These are phyloP conservation scores for Lichenostomus cassidix DNA, from an alignment of 2,113 vertebrate genomes.

Conservation along the genomic window DNA sequence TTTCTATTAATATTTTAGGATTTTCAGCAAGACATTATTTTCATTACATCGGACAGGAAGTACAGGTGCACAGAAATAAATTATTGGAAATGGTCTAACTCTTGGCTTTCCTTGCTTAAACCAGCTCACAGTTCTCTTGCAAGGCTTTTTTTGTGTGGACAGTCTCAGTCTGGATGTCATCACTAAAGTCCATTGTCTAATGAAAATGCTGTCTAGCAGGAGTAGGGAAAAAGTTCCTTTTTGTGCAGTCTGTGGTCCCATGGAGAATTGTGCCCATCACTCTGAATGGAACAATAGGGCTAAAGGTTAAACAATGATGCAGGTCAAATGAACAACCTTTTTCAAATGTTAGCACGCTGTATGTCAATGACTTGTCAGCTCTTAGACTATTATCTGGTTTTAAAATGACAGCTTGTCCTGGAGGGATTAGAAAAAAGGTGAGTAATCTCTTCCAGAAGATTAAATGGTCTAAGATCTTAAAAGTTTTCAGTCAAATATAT, in stretches of 20 bases:
- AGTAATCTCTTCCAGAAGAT: slow-evolving; percentile 20
- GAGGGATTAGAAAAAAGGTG: slow-evolving; percentile 19
- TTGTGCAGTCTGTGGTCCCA: background rate
- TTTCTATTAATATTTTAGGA: background rate
- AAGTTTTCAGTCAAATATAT: slow-evolving; percentile 7
- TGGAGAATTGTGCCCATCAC: slow-evolving; percentile 8
- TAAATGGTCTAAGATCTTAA: background rate
- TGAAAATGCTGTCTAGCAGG: background rate
- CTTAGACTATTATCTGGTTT: slow-evolving; percentile 37
- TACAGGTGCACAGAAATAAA: background rate
- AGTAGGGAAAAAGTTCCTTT: background rate
- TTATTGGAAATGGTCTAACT: background rate
- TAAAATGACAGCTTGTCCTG: slow-evolving; percentile 50
- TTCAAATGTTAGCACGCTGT: slow-evolving; percentile 14
- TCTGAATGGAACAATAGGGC: slow-evolving; percentile 6
- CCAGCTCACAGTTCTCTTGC: background rate
- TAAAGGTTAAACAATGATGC: slow-evolving; percentile 51
- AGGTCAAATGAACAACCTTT: slow-evolving; percentile 42
- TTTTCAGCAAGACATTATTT: background rate
- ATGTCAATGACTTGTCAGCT: slow-evolving; percentile 50
- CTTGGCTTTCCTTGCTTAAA: background rate
- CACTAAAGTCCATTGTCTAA: background rate
- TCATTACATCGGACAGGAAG: background rate
- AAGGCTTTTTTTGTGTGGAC: background rate
- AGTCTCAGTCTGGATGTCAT: background rate